Evolutionary conservation across 2,113 vertebrate species (phyloP).

Genomic region (Polypterus bichir): DNA sequence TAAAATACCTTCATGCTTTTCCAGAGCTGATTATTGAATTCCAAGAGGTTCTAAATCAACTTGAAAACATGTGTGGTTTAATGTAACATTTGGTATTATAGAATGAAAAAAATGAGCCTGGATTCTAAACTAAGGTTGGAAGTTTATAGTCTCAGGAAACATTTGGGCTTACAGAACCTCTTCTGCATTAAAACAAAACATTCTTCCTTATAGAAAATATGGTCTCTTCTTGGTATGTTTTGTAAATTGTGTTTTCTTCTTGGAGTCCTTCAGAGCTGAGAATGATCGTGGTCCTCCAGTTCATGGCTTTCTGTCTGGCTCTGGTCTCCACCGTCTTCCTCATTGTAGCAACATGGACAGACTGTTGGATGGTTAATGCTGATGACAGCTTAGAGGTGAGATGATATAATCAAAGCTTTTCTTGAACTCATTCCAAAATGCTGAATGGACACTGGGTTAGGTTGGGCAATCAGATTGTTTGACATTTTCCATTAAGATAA

Average conservation of each 20-base stretch:
- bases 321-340: slow-evolving; percentile 43
- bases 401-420: neutral
- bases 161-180: too few species aligned
- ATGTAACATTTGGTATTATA: too few species aligned
- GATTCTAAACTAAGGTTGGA: too few species aligned
- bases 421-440: neutral
- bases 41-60: too few species aligned
- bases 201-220: neutral
- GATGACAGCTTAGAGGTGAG: slow-evolving; percentile 56
- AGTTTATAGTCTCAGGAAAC: too few species aligned
- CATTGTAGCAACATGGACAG: slow-evolving; percentile 44
- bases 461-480: too few species aligned
- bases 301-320: slow-evolving; percentile 26
- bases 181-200: neutral
- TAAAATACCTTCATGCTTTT: too few species aligned
- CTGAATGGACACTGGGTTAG: neutral
- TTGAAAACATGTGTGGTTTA: too few species aligned
- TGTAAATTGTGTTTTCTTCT: slow-evolving; percentile 6
- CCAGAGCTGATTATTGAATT: too few species aligned
- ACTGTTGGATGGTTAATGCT: slow-evolving; percentile 57
- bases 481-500: too few species aligned
- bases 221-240: neutral
- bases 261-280: slow-evolving; percentile 21
- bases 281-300: slow-evolving; percentile 32
- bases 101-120: too few species aligned